These are phyloP conservation scores for Cyclura pinguis DNA, from an alignment of 2,797 vertebrate genomes.

Conservation along the genomic window DNA sequence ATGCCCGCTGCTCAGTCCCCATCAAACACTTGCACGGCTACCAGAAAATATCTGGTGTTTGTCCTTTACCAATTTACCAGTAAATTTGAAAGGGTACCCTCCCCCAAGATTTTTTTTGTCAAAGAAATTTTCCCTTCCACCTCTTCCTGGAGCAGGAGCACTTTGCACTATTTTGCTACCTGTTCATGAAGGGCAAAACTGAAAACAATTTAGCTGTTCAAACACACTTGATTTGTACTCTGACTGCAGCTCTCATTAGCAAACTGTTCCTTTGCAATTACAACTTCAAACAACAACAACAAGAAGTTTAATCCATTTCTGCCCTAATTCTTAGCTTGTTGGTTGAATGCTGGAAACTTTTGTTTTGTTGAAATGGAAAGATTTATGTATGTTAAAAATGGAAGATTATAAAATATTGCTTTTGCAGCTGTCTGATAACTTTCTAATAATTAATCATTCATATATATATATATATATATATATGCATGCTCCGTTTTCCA, in stretches of 20 bases:
- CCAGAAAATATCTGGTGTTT: slow-evolving; percentile 1
- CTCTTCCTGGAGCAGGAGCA: slow-evolving; percentile 13
- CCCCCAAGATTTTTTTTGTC: slow-evolving; percentile 32
- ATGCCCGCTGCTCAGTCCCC: not conserved
- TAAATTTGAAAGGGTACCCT: not conserved
- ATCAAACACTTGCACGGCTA: not conserved
- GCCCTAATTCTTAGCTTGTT: slow-evolving; percentile 43
- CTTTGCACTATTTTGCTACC: slow-evolving; percentile 45
- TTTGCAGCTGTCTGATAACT: slow-evolving; percentile 65
- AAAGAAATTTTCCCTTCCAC: slow-evolving; percentile 43
- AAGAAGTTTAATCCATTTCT: slow-evolving; percentile 41
- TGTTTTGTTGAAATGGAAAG: slow-evolving; percentile 59
- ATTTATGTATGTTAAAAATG: slow-evolving; percentile 59
- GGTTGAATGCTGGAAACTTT: slow-evolving; percentile 53
- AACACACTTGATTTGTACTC: slow-evolving; percentile 53
- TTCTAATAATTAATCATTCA: slow-evolving; percentile 41
- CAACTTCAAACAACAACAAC: slow-evolving; percentile 48
- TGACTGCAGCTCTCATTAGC: slow-evolving; percentile 61
- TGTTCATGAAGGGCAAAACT: slow-evolving; percentile 49
- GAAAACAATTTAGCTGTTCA: slow-evolving; percentile 60
- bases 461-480: too few relatives aligned
- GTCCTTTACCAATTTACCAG: slow-evolving; percentile 39
- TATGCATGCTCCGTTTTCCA: slow-evolving; percentile 32
- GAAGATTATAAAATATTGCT: slow-evolving; percentile 62
- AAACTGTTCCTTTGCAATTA: slow-evolving; percentile 60